Evolutionary conservation across 2,113 vertebrate genomes (phyloP).

Genomic region (Alexandromys fortis): DNA sequence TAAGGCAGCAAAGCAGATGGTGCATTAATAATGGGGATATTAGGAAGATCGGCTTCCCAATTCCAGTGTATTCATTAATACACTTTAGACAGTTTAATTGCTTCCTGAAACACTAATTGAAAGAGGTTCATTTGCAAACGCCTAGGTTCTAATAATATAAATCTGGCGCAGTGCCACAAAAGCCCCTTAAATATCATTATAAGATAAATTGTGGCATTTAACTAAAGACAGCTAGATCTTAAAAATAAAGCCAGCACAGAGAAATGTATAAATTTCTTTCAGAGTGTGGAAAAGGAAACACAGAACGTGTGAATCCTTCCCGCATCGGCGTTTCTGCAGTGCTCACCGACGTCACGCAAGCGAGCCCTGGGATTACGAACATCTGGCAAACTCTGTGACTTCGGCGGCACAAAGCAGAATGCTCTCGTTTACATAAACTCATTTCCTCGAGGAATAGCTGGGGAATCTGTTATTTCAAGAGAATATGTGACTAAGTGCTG

Average conservation of each 20-base stretch:
- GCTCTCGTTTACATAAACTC: conserved; percentile 79
- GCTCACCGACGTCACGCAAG: background rate
- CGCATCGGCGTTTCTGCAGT: conserved; percentile 29
- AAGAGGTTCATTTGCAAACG: conserved; percentile 87
- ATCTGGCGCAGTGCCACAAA: conserved; percentile 85
- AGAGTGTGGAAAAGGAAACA: background rate
- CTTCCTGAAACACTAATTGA: conserved; percentile 89
- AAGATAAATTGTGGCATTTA: conserved; percentile 82
- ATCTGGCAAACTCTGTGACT: conserved; percentile 65
- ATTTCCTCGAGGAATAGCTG: conserved; percentile 72
- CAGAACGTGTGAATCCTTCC: background rate
- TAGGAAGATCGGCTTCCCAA: conserved; percentile 85
- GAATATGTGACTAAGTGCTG: conserved; percentile 69
- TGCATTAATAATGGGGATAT: conserved; percentile 86
- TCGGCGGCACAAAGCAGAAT: conserved; percentile 54
- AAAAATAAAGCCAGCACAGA: conserved; percentile 72
- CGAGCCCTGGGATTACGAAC: conserved; percentile 57
- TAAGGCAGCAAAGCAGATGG: conserved; percentile 86
- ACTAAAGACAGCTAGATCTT: conserved; percentile 75
- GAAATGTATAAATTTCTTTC: conserved; percentile 22
- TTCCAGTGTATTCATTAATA: conserved; percentile 89
- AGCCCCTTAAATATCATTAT: conserved; percentile 79
- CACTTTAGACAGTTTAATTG: conserved; percentile 89
- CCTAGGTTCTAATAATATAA: conserved; percentile 85
- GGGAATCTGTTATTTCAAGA: conserved; percentile 75